Evolutionary conservation across 1,140 invertebrate genomes (phyloP), one percentile per base, ranked within the genome.

Genomic region (Andrena cerasifolii): DNA sequence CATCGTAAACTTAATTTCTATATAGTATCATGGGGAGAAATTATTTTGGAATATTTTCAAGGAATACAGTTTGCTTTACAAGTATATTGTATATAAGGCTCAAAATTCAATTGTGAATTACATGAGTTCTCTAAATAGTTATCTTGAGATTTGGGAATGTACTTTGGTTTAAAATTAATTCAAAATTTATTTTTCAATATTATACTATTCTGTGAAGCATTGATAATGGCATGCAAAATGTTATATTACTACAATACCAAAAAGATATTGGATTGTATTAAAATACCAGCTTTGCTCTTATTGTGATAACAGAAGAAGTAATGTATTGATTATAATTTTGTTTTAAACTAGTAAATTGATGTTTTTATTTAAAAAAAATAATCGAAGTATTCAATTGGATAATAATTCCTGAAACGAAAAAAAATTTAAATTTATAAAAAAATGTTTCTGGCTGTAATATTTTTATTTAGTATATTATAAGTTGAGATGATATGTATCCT

Each of bases 1-100:
- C 26, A 67, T 24, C 54, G 49, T 54, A 74, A 49, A 63, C 28
- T 28, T 31, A 71, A 40, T 66, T 66, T 40, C 33, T 45, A 67
- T 5, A 67, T 24, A 56, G 67, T 70, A 54, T n/a, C n/a, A n/a
- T n/a, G n/a, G n/a, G 43, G n/a, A 70, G 2, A 12, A 5, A 56
- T 75, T 45, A 31, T 56, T 56, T 56, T 36, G 31, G n/a, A 26
- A 26, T 56, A 33, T 26, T 45, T 67, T 75, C 6, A 12, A 33
- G 47, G 6, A 14, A 45, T 31, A 47, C 14, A 24, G 24, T 59
- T 59, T 47, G 7, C 21, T 59, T 71, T n/a, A 33, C 10, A 21
- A 18, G 16, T 62, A 40, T 16, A n/a, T 40, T 28, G 40, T 36
- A 31, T 16, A 2, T 51, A 26, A 62, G 33, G 21, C 31, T 14